phyloP scores from a whole-genome alignment of 2,797 vertebrate species.

The Lagothrix lagotricha region DNA sequence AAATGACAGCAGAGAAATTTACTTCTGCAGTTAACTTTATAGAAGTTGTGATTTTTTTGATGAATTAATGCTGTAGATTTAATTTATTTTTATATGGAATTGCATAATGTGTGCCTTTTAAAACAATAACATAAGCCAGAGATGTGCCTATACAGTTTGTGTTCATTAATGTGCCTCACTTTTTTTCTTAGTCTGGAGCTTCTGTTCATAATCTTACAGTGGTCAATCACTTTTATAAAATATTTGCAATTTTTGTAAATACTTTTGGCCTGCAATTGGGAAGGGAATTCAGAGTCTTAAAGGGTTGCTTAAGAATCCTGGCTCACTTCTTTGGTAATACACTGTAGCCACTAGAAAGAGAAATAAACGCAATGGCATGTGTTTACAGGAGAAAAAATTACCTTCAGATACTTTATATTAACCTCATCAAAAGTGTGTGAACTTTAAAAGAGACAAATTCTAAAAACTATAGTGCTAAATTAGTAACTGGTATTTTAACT shows the following conservation, averaged over 20 bases:
- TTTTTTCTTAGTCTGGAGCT: constrained; percentile 81
- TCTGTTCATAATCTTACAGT: constrained; percentile 78
- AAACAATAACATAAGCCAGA: constrained; percentile 81
- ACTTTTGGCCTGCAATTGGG: constrained; percentile 81
- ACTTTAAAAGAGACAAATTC: constrained; percentile 46
- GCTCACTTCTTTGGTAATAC: constrained; percentile 79
- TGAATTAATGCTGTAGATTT: constrained; percentile 85
- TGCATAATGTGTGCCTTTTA: constrained; percentile 92
- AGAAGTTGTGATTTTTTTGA: constrained; percentile 82
- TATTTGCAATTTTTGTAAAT: constrained; percentile 67
- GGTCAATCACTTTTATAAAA: constrained; percentile 78
- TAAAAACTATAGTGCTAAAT: constrained; percentile 65
- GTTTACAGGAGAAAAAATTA: constrained; percentile 32
- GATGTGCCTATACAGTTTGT: constrained; percentile 84
- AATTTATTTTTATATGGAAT: constrained; percentile 89
- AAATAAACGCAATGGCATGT: constrained; percentile 65
- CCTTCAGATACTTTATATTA: constrained; percentile 55
- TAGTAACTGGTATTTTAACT: constrained; percentile 68
- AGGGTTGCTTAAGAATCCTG: constrained; percentile 70
- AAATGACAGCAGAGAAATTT: constrained; percentile 83
- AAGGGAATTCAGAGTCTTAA: constrained; percentile 85
- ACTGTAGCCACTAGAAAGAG: constrained; percentile 75
- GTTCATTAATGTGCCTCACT: constrained; percentile 86
- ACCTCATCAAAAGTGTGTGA: constrained; percentile 77
- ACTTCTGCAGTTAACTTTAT: constrained; percentile 84